Base-by-base conservation (phyloP, 2,888 invertebrate species). In the Cantharis rufa region DNA sequence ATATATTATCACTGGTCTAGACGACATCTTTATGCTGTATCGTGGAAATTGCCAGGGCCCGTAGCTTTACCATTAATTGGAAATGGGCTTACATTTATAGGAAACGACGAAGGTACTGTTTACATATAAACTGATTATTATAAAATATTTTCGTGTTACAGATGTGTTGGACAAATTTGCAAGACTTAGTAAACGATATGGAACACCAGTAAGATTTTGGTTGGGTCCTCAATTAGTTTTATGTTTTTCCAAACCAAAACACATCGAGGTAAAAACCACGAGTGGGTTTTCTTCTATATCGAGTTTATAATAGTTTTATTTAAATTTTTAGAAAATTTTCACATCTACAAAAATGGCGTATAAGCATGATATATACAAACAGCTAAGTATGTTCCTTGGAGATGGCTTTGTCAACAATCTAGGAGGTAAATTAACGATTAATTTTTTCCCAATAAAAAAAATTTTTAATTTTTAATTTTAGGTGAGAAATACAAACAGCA, bases 41-140 rank as follows among this genome's bases (percentile, higher is more conserved):
- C 71, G 7, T 10, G 21, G n/a, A 69, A 73, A 32, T 66, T 80
- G 32, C 16, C 28, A 0, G 80, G 80, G 27, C 79, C 79, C 10
- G 2, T 69, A 24, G 78, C 80, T 27, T 68, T 79, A 11, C 80
- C 80, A 4, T 48, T 80, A 15, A 63, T 80, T 28, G 80, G 79
- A 16, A 80, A 80, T 63, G 79, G 70, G 3, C 15, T 77, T 1
- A 68, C 24, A 10, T 80, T 80, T 62, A n/a, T 73, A 11, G 72
- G 79, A 15, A 72, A 61, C 27, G 13, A 21, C 16, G 75, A 75
- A 75, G 79, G 80, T 79, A 76, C 24, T n/a, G n/a, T 61, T 68
- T 24, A 10, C 48, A 10, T 62, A 3, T 24, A 21, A 13, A 0
- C 1, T 5, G 11, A 32, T 13, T 2, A 9, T 61, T 18, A 62